These are phyloP conservation scores for Ambastaia sidthimunki DNA, from an alignment of 2,797 vertebrate genomes.

Conservation along the genomic window DNA sequence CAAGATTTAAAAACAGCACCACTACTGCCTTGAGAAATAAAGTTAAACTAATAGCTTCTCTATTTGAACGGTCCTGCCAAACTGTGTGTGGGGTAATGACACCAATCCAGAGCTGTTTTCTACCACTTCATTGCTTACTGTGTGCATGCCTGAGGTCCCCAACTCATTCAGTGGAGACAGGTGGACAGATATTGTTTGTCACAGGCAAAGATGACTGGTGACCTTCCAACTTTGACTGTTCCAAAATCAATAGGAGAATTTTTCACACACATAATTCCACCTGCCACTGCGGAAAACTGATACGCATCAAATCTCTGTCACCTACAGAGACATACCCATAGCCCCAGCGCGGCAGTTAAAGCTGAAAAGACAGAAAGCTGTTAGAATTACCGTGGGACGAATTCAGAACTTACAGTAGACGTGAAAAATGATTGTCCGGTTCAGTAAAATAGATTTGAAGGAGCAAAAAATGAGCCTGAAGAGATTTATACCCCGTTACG, in stretches of 20 bases:
- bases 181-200: conserved; percentile 45
- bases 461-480: not conserved
- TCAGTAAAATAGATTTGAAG: not conserved
- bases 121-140: conserved; percentile 16
- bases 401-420: not conserved
- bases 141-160: not conserved
- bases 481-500: not conserved
- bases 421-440: not conserved
- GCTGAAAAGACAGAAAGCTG: not conserved
- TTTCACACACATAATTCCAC: conserved; percentile 36
- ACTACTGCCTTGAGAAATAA: not conserved
- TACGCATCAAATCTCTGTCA: not conserved
- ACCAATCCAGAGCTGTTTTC: conserved; percentile 11
- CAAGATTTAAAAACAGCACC: not conserved
- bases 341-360: no score
- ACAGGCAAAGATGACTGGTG: conserved; percentile 30
- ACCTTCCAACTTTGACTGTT: conserved; percentile 40
- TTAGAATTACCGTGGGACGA: not conserved
- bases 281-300: conserved; percentile 32
- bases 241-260: conserved; percentile 42
- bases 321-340: not conserved
- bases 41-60: not conserved
- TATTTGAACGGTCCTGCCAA: not conserved
- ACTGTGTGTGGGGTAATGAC: not conserved
- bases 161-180: conserved; percentile 35